A percentile compares a stretch with the other conserved stretches of the same genome.
These are phyloP conservation scores for Tachystola acroxantha DNA, from an alignment of 2,888 invertebrate species.

Conservation along the genomic window DNA sequence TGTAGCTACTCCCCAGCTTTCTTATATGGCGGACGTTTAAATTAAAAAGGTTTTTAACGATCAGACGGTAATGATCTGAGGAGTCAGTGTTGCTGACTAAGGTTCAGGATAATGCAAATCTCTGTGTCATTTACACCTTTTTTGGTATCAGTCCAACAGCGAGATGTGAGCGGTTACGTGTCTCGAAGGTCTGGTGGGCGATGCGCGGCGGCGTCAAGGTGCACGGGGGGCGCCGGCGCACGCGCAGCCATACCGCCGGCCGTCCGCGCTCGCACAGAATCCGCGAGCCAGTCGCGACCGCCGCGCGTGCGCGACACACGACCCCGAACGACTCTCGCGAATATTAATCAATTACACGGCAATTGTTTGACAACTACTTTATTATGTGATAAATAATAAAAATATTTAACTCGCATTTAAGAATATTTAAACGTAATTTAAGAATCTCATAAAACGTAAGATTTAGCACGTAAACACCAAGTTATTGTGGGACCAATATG, in stretches of 20 bases:
- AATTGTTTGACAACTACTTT: constrained; percentile 52
- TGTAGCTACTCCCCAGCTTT: no score
- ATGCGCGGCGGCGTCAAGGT: constrained; percentile 38
- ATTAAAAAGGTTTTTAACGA: no score
- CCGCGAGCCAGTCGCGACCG: constrained; percentile 67
- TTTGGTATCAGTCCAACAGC: constrained; percentile 66
- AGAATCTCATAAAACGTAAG: constrained; percentile 51
- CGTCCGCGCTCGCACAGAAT: constrained; percentile 32
- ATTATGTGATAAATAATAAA: constrained; percentile 49
- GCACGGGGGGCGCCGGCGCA: constrained; percentile 37
- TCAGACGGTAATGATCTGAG: no score
- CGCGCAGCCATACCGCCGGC: constrained; percentile 23
- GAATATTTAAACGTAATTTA: constrained; percentile 56
- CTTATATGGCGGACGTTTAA: no score
- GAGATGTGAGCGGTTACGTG: constrained; percentile 73
- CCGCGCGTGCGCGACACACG: constrained; percentile 70
- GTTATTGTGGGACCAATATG: constrained; percentile 59
- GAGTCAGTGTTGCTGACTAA: constrained; percentile 32
- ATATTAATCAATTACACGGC: constrained; percentile 54
- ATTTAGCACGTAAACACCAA: constrained; percentile 28
- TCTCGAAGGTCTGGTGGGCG: constrained; percentile 65
- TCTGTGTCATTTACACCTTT: constrained; percentile 56
- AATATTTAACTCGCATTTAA: constrained; percentile 23
- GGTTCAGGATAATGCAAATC: constrained; percentile 36
- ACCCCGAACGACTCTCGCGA: constrained; percentile 75